A percentile compares a stretch with the other conserved stretches of the same genome.
phyloP scores from a whole-genome alignment of 2,888 invertebrate species.

The Synanthedon vespiformis region DNA sequence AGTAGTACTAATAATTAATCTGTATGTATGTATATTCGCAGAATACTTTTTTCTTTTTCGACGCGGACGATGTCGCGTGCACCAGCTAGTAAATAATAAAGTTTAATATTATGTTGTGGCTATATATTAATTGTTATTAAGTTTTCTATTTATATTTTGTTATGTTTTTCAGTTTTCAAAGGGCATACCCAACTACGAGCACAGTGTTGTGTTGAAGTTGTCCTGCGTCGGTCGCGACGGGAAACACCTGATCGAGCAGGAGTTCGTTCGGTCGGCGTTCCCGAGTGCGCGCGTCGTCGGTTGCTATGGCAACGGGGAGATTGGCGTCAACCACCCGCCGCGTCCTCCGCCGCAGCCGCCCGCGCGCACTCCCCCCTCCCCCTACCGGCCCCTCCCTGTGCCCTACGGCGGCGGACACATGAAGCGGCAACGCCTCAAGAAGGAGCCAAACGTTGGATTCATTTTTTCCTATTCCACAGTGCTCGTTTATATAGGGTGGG shows the following conservation, averaged over 20 bases:
- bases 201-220: conserved; percentile 49
- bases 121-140: too few relatives aligned
- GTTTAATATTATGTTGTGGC: too few relatives aligned
- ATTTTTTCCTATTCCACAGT: conserved; percentile 58
- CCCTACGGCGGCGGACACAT: conserved; percentile 1
- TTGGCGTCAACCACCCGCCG: conserved; percentile 44
- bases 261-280: conserved; percentile 43
- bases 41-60: too few relatives aligned
- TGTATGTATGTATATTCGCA: too few relatives aligned
- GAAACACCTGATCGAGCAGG: conserved; percentile 46
- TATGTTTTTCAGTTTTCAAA: conserved; percentile 40
- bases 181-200: conserved; percentile 45
- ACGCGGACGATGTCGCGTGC: too few relatives aligned
- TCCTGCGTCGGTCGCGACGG: conserved; percentile 55
- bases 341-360: conserved; percentile 7
- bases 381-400: conserved; percentile 14
- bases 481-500: conserved; percentile 61
- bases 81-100: too few relatives aligned
- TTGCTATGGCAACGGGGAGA: conserved; percentile 59
- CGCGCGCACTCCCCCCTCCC: conserved; percentile 13
- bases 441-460: conserved; percentile 29
- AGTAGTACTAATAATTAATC: too few relatives aligned
- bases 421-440: conserved; percentile 24
- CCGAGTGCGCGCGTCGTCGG: conserved; percentile 47
- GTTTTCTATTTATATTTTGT: too few relatives aligned